Evolutionary conservation across 2,888 invertebrate genomes (phyloP), one percentile per base, ranked within the genome.

Genomic region (Apodemia hepburni): DNA sequence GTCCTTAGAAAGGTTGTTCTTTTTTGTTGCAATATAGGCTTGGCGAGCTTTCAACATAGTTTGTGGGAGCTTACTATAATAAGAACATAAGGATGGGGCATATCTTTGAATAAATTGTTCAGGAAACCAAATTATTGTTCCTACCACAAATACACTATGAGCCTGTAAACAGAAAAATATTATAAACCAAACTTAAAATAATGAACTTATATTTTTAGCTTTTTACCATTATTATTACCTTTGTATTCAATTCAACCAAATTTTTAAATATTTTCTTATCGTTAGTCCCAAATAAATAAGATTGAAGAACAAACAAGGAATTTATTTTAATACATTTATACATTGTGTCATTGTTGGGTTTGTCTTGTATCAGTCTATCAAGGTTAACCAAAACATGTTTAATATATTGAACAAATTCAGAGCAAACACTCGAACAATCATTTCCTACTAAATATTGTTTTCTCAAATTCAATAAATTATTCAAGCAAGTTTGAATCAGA

Each of bases 71-170:
- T 90, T 92, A 35, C 81, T 82, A 80, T 92, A 83, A 81, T 84
- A 81, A 81, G 92, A 81, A 84, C 92, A 79, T 83, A 93, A 78
- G 71, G 94, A 83, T 71, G 94, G 89, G 67, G 94, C 86, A 80
- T 94, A 93, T 70, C 93, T 93, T 58, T 92, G 84, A 4, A 98
- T 90, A 84, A 98, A 98, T 71, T 94, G 93, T 78, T 95, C 96
- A 0, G 98, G 97, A 75, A 96, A 94, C 97, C 98, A 98, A 62
- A 97, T 82, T 17, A 96, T 92, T 76, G 96, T 96, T 1, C 97
- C 97, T 64, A 94, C 92, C 42, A 99, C 84, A 58, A 95, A 95
- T 64, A 98, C 94, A 42, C 95, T 96, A 69, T 96, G 95, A 58
- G 96, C 93, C 94, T 96, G 79, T 15, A 87, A 87, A 70, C 58